phyloP scores from a whole-genome alignment of 2,797 vertebrate species.

The Parauchenoglanis punctatus region DNA sequence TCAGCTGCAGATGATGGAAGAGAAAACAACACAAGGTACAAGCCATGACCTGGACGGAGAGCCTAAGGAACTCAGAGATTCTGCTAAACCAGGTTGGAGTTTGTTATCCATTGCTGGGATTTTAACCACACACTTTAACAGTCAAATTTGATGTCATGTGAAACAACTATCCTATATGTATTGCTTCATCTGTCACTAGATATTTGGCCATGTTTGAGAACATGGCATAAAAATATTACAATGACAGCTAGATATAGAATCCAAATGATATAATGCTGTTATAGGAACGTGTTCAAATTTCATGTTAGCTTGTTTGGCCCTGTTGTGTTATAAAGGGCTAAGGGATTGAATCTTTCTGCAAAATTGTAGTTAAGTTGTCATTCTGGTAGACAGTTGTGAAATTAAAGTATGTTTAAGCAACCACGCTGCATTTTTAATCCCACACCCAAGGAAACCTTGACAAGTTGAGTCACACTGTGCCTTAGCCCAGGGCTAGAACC shows the following conservation, averaged over 20 bases:
- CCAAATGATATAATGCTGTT: not conserved
- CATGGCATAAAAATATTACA: not conserved
- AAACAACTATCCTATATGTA: not conserved
- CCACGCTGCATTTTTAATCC: not conserved
- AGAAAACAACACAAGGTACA: slow-evolving; percentile 10
- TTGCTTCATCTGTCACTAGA: not conserved
- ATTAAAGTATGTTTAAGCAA: not conserved
- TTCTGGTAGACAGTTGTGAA: not conserved
- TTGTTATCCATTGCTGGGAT: not conserved
- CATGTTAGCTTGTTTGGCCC: not conserved
- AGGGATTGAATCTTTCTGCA: not conserved
- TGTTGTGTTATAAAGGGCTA: not conserved
- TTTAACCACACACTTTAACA: not conserved
- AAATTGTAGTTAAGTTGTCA: not conserved
- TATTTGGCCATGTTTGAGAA: not conserved
- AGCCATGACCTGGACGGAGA: slow-evolving; percentile 26
- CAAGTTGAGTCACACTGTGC: not conserved
- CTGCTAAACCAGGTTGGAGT: slow-evolving; percentile 44
- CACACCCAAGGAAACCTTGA: not conserved
- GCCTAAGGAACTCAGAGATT: not conserved
- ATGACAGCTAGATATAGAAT: not conserved
- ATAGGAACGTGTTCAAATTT: not conserved
- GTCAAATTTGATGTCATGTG: not conserved
- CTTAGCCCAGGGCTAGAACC: slow-evolving; percentile 29
- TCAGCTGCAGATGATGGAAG: slow-evolving; percentile 49